These are phyloP conservation scores for Lasiurus borealis DNA, from an alignment of 2,113 vertebrate species.

Conservation along the genomic window DNA sequence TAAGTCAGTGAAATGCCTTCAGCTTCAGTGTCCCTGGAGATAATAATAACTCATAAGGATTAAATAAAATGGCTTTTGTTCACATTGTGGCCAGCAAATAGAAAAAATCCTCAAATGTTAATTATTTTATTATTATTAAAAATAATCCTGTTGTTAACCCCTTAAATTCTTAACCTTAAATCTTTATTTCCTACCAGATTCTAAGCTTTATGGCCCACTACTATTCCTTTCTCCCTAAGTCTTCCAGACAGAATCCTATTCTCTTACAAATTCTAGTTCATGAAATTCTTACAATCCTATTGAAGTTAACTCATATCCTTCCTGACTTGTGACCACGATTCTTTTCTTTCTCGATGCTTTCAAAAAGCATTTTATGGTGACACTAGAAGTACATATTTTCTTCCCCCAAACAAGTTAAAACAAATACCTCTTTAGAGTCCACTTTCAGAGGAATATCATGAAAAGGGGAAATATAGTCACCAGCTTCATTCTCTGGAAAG, in stretches of 20 bases:
- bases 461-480: constrained; percentile 97
- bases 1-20: neutral
- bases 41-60: neutral
- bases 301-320: neutral
- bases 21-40: neutral
- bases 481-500: constrained; percentile 91
- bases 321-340: neutral
- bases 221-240: neutral
- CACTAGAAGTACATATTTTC: neutral
- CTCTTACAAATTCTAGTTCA: neutral
- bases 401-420: constrained; percentile 30
- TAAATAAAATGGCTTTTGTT: neutral
- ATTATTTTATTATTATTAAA: neutral
- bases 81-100: neutral
- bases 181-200: neutral
- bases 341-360: neutral
- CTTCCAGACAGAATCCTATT: constrained; percentile 16
- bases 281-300: neutral
- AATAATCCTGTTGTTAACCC: neutral
- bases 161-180: neutral
- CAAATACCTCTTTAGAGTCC: constrained; percentile 88
- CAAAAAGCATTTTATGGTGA: neutral
- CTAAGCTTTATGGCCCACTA: neutral
- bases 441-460: constrained; percentile 96
- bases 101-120: neutral